Base-by-base conservation (phyloP, 2,113 vertebrate genomes). In the Carassius gibelio region DNA sequence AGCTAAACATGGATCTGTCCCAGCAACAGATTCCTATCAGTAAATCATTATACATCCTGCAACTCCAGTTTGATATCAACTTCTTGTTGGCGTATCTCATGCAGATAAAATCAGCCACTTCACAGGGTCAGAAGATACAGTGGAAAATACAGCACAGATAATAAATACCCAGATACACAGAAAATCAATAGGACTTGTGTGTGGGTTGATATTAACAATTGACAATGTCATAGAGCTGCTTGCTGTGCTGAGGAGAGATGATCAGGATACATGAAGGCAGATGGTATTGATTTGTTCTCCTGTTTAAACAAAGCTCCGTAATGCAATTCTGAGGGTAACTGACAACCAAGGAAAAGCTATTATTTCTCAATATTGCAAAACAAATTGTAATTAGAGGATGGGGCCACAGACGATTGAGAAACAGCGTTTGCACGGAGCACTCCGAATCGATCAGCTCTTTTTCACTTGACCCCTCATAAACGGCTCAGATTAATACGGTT, bases 311-410 rank as follows among this genome's bases (percentile, higher is more conserved):
- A 86, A 78, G 75, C 87, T 75, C 85, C 10, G 66, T 88, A 90
- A 91, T 82, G 81, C 87, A 84, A 87, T 87, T 90, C 85, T 52
- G 55, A 61, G 87, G 88, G 75, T 75, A 90, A 90, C 88, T 57
- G 71, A 85, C 83, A 81, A 90, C 48, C 83, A 82, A 34, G 81
- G 86, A 78, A 88, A 92, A 84, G 84, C 82, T 75, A 90, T 92
- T 89, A 87, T 83, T 90, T 88, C 86, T 90, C 84, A 87, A 89
- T 88, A 89, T 86, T 79, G 87, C 86, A 90, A 92, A 93, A 91
- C 87, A 90, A 92, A 91, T 87, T 3, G 34, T 83, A 86, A 87
- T 91, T 90, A 90, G 85, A 89, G 74, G 50, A 14, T 36, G 82
- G 68, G 84, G 38, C 85, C 79, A 75, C 23, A 79, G 75, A 81